Percentiles rank a stretch among this genome's conserved stretches.
phyloP scores from a whole-genome alignment of 2,888 invertebrate species.

The Archips crataeganus region DNA sequence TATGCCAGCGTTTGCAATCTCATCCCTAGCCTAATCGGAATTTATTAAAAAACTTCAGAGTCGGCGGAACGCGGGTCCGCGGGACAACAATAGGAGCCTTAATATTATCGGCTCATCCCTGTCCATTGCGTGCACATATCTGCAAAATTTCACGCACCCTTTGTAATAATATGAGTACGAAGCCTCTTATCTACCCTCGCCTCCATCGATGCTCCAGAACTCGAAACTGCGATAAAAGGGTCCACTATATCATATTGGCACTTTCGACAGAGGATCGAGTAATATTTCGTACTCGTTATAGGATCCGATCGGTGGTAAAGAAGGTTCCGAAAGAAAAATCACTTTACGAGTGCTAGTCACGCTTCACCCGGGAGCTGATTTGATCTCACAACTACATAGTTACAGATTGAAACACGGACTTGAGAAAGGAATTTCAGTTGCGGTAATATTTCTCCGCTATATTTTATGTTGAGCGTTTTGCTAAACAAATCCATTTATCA shows the following conservation, averaged over 20 bases:
- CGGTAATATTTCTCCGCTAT: background rate
- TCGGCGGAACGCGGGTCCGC: constrained; percentile 47
- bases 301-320: constrained; percentile 52
- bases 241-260: constrained; percentile 82
- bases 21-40: constrained; percentile 48
- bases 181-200: constrained; percentile 78
- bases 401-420: constrained; percentile 36
- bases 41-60: constrained; percentile 60
- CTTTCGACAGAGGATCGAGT: constrained; percentile 71
- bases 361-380: constrained; percentile 40
- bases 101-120: constrained; percentile 70
- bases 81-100: constrained; percentile 50
- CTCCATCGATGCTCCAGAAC: constrained; percentile 52
- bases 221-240: constrained; percentile 71
- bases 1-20: constrained; percentile 38
- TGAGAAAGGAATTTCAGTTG: constrained; percentile 2
- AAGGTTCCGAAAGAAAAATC: constrained; percentile 39
- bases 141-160: constrained; percentile 83
- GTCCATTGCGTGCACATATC: constrained; percentile 71
- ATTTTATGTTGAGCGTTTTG: background rate
- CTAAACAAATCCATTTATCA: background rate
- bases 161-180: constrained; percentile 73
- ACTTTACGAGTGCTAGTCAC: constrained; percentile 43
- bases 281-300: constrained; percentile 74
- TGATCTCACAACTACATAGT: constrained; percentile 33